Evolutionary conservation across 2,888 invertebrate genomes (phyloP), one percentile per base, ranked within the genome.

Genomic region (Drosophila pullipes): DNA sequence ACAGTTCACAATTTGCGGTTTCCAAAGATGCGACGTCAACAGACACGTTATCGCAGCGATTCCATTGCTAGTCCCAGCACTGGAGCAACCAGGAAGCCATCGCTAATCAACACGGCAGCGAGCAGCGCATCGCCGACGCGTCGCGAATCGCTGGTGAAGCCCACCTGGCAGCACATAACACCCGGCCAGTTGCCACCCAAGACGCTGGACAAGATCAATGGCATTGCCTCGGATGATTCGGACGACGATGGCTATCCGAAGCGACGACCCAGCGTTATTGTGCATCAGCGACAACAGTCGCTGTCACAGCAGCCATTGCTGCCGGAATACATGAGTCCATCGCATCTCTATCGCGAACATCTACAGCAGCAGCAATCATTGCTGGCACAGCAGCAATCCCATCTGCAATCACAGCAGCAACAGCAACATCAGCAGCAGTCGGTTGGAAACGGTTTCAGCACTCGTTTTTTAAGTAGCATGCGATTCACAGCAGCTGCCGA

Each of bases 121-220:
- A 77, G 71, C 74, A 75, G 35, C 73, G 80, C 81, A 2, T 74
- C 89, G 70, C 74, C 83, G 67, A 69, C 88, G 68, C 88, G 94
- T 1, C 91, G 93, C 16, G 93, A 94, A 53, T 94, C 94, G 0
- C 71, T 94, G 69, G 93, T 93, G 30, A 94, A 94, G 70, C 93
- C 93, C 50, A 93, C 94, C 41, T 93, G 93, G 93, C 94, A 93
- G 84, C 92, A 93, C 76, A 93, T 93, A 37, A 92, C 91, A 4
- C 93, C 93, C 0, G 93, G 93, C 35, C 93, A 93, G 76, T 78
- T 93, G 71, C 91, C 93, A 18, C 86, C 92, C 3, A 92, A 92
- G 65, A 93, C 93, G 18, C 81, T 93, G 76, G 93, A 93, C 76
- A 92, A 92, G 78, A 91, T 93, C 69, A 93, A 92, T 77, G 92